Conservation (phyloP, 1,140 invertebrate species). For the Vanessa atalanta region DNA sequence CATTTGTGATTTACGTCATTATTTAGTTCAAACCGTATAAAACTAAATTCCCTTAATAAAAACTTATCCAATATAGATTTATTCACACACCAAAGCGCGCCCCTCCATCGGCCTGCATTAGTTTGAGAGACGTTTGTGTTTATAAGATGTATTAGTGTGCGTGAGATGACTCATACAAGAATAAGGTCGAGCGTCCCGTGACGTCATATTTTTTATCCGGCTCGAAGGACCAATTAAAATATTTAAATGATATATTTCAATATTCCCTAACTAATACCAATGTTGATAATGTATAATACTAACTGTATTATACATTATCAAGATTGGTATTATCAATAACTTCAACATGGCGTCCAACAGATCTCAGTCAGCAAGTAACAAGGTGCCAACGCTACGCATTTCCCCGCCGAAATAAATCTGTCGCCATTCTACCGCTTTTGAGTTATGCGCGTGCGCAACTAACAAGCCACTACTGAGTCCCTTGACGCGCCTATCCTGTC, state of each 20-base stretch:
- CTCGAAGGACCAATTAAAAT: too few relatives aligned
- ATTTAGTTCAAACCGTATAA: neutral
- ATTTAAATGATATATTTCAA: too few relatives aligned
- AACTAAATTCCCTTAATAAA: neutral
- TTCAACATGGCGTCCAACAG: constrained; percentile 16
- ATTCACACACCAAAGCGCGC: neutral
- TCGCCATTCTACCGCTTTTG: constrained; percentile 33
- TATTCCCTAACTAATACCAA: too few relatives aligned
- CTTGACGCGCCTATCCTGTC: constrained; percentile 22
- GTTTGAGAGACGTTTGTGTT: neutral
- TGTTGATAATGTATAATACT: too few relatives aligned
- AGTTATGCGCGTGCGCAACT: constrained; percentile 35
- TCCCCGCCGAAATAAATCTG: constrained; percentile 30
- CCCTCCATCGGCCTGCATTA: neutral
- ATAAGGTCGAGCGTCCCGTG: neutral
- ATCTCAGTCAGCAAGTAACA: constrained; percentile 19
- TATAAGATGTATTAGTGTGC: too few relatives aligned
- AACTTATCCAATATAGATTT: neutral
- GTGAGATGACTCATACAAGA: neutral
- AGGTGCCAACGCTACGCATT: constrained; percentile 20
- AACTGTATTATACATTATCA: neutral
- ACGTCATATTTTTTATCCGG: too few relatives aligned
- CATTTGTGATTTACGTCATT: too few relatives aligned
- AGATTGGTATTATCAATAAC: constrained; percentile 6
- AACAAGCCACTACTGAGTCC: constrained; percentile 32